Evolutionary conservation across 1,140 invertebrate genomes (phyloP).

Genomic region (Aleiodes sp.): DNA sequence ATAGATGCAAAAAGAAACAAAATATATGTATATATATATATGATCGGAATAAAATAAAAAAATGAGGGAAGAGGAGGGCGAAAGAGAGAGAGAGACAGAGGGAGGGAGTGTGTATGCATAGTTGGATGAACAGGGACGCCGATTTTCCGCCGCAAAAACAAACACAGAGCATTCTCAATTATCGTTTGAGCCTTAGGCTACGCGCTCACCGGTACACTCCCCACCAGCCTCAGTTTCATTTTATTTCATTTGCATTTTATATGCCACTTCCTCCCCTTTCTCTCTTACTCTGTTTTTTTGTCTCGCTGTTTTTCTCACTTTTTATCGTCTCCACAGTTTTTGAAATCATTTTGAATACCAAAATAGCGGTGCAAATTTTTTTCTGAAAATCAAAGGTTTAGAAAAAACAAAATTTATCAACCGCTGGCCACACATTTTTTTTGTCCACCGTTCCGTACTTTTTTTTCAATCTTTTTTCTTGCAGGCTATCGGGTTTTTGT

Average conservation of each 20-base stretch:
- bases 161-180: constrained; percentile 32
- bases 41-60: constrained; percentile 7
- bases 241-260: constrained; percentile 25
- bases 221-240: not conserved
- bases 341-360: not conserved
- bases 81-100: too few relatives aligned
- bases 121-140: constrained; percentile 16
- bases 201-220: not conserved
- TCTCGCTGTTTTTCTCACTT: not conserved
- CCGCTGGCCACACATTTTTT: not conserved
- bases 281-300: not conserved
- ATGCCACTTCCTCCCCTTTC: constrained; percentile 3
- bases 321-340: not conserved
- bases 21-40: not conserved
- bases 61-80: not conserved
- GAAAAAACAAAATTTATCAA: too few relatives aligned
- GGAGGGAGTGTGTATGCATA: too few relatives aligned
- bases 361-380: not conserved
- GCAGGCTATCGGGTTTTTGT: not conserved
- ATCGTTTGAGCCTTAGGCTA: constrained; percentile 30
- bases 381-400: not conserved
- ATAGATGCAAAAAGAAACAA: not conserved
- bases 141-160: constrained; percentile 25
- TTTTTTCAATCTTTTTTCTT: not conserved
- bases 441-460: not conserved